Conservation (phyloP, 2,797 vertebrate species). For the Smutsia temminckii region DNA sequence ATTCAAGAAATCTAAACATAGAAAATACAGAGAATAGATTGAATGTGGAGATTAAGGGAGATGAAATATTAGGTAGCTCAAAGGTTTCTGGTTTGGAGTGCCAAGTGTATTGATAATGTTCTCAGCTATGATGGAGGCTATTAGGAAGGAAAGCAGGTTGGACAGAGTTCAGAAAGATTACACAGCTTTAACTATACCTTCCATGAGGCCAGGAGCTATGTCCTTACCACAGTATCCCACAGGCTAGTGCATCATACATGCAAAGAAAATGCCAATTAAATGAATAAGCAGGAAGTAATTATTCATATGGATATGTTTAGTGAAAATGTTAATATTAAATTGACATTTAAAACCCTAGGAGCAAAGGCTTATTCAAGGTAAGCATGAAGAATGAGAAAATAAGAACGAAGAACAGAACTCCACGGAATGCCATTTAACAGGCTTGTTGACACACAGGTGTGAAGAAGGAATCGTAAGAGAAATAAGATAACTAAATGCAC, state of each 20-base stretch:
- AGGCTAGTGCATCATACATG: neutral
- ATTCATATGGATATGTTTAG: neutral
- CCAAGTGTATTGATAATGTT: neutral
- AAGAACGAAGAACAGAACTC: neutral
- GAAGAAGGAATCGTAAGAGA: neutral
- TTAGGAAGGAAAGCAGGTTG: neutral
- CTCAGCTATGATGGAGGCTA: neutral
- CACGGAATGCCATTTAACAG: neutral
- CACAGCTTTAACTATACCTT: neutral
- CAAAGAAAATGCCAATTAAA: neutral
- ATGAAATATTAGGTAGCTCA: neutral
- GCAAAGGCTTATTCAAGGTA: neutral
- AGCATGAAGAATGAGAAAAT: neutral
- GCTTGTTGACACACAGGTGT: neutral
- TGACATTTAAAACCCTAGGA: neutral
- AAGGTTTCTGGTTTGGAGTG: neutral
- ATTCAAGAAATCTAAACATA: constrained; percentile 28
- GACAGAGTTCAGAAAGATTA: neutral
- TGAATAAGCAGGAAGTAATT: neutral
- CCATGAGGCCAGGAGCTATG: neutral
- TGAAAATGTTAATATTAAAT: constrained; percentile 5
- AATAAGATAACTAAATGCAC: neutral
- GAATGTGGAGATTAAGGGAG: constrained; percentile 3
- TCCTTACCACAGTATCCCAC: neutral
- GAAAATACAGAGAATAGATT: neutral